Base-by-base conservation (phyloP, 1,140 invertebrate species). In the Monochamus saltuarius region DNA sequence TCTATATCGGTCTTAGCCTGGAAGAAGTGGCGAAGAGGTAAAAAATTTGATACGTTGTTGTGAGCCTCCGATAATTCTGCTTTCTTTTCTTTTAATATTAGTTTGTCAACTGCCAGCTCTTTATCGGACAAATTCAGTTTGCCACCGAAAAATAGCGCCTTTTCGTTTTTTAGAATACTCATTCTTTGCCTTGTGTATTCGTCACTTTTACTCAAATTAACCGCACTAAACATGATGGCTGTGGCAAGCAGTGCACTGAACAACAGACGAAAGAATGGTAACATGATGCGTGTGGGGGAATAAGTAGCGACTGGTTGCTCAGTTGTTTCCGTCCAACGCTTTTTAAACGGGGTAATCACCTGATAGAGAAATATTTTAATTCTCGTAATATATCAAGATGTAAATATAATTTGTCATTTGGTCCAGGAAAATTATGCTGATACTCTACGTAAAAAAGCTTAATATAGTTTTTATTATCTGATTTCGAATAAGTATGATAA, bases 21-120 rank as follows among this genome's bases (percentile, higher is more conserved):
- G 17, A 69, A 62, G 38, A 73, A 66, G 56, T 69, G 64, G 35
- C 45, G 47, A 8, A 53, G 34, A 8, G 72, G 65, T 53, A 69
- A 50, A 54, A 72, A 72, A 35, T 22, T 36, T 10, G 39, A 34
- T 4, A 56, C 55, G 42, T 70, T 67, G 7, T 64, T 14, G 42
- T 66, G 67, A n/a, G 59, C 64, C 40, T 42, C n/a, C 1, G 58
- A 10, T 7, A 72, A 55, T 59, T 91, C 89, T 8, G 76, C 72
- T 9, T 75, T 61, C 72, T 91, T 91, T 45, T 78, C 75, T 39
- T 72, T 67, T 83, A 90, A 86, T 11, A 92, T 76, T 17, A 84
- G 79, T 7, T 81, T 69, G 69, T 91, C 89, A 1, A 85, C 86
- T 7, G 52, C 62, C 16, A 70, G 56, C 79, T 92, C 90, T 29